Percentiles rank a stretch among this genome's conserved stretches.
phyloP scores from a whole-genome alignment of 2,888 invertebrate species.

The Gryllus longicercus region DNA sequence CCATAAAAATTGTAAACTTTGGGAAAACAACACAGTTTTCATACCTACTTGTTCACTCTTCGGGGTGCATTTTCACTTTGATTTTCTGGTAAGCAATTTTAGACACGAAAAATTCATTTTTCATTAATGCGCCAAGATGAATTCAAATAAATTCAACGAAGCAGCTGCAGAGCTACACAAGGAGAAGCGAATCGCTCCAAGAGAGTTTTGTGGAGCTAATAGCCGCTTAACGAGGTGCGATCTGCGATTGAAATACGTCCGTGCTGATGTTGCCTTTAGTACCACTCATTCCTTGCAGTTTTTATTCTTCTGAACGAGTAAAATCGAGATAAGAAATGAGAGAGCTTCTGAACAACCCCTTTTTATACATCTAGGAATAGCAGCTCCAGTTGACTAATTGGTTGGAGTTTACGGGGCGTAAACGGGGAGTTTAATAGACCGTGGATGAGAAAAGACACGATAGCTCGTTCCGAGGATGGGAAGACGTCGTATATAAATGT shows the following conservation, averaged over 20 bases:
- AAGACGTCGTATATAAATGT: too few relatives aligned
- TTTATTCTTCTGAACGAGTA: not conserved
- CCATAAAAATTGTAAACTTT: too few relatives aligned
- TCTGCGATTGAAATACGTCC: not conserved
- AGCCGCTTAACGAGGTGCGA: not conserved
- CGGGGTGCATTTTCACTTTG: too few relatives aligned
- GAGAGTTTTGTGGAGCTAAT: not conserved
- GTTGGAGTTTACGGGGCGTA: slow-evolving; percentile 6
- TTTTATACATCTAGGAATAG: not conserved
- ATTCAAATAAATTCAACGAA: too few relatives aligned
- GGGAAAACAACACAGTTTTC: too few relatives aligned
- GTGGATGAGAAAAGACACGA: too few relatives aligned
- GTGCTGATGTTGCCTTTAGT: not conserved
- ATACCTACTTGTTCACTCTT: too few relatives aligned
- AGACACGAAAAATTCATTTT: too few relatives aligned
- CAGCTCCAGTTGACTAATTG: slow-evolving; percentile 17
- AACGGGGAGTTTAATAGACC: not conserved
- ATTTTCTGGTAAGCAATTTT: too few relatives aligned
- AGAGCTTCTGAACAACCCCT: not conserved
- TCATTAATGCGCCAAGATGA: too few relatives aligned
- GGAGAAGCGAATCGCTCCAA: not conserved
- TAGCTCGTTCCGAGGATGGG: too few relatives aligned
- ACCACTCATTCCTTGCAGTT: not conserved
- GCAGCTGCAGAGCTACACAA: not conserved
- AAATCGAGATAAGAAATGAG: not conserved